A percentile compares a stretch with the other conserved stretches of the same genome.
phyloP scores from a whole-genome alignment of 2,888 invertebrate species.

The Pheosia tremula region DNA sequence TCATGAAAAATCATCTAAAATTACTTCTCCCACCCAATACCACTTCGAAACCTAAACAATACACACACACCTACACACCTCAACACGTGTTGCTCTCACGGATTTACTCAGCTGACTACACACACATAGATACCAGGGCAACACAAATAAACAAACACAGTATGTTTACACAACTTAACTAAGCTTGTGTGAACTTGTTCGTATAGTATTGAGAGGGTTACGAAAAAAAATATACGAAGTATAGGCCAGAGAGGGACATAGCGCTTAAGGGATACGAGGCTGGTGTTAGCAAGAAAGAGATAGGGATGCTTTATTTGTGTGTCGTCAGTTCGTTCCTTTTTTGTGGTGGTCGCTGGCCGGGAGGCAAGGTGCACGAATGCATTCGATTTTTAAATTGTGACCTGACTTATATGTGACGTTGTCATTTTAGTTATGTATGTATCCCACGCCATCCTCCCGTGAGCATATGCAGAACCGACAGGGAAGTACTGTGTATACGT shows the following conservation, averaged over 20 bases:
- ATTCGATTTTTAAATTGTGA: constrained; percentile 77
- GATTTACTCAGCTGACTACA: constrained; percentile 73
- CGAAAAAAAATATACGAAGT: constrained; percentile 76
- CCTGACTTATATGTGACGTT: constrained; percentile 72
- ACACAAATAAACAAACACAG: constrained; percentile 59
- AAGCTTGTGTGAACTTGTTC: constrained; percentile 46
- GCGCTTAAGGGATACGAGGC: constrained; percentile 31
- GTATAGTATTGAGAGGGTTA: constrained; percentile 71
- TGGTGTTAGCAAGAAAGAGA: constrained; percentile 45
- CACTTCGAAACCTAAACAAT: constrained; percentile 51
- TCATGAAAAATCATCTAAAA: constrained; percentile 41
- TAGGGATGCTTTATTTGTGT: constrained; percentile 54
- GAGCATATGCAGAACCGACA: background rate
- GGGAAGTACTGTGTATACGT: background rate
- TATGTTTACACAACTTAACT: constrained; percentile 50
- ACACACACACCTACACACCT: constrained; percentile 43
- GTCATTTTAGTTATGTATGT: constrained; percentile 32
- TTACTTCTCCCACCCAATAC: constrained; percentile 40
- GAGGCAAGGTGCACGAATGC: constrained; percentile 77
- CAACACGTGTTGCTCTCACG: constrained; percentile 53
- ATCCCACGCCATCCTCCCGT: background rate
- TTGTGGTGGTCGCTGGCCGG: constrained; percentile 74
- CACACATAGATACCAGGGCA: constrained; percentile 50
- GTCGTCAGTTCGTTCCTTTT: constrained; percentile 65
- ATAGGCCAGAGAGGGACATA: constrained; percentile 48